These are phyloP conservation scores for Ips typographus DNA, from an alignment of 1,140 invertebrate genomes.

Conservation along the genomic window DNA sequence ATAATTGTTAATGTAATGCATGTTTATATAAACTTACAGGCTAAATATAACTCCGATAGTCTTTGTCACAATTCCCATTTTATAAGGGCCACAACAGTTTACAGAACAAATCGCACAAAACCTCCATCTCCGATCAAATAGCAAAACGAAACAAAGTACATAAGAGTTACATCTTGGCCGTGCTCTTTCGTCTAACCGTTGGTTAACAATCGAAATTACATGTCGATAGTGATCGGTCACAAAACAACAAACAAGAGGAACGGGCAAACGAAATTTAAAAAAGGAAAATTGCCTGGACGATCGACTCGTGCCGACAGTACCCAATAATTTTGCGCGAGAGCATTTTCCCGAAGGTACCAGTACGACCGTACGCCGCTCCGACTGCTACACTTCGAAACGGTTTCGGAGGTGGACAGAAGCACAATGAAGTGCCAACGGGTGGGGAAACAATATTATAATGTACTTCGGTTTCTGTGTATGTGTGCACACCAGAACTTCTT, in stretches of 20 bases:
- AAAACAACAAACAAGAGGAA: not conserved
- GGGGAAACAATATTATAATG: constrained; percentile 21
- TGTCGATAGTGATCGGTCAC: not conserved
- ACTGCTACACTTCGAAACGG: constrained; percentile 19
- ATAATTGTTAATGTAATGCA: too few relatives aligned
- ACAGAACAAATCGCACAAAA: constrained; percentile 21
- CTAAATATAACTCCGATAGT: constrained; percentile 71
- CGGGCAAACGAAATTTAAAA: not conserved
- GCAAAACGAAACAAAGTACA: not conserved
- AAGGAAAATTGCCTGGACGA: constrained; percentile 7
- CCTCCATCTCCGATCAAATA: constrained; percentile 9
- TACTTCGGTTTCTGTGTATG: not conserved
- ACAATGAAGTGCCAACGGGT: constrained; percentile 27
- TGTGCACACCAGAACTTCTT: not conserved
- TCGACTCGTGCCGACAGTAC: constrained; percentile 15
- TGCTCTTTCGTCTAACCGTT: not conserved
- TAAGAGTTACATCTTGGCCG: constrained; percentile 4
- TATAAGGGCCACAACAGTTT: constrained; percentile 34
- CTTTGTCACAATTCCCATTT: constrained; percentile 70
- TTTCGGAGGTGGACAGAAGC: constrained; percentile 30
- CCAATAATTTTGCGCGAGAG: constrained; percentile 16
- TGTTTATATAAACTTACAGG: constrained; percentile 59
- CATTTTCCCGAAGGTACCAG: constrained; percentile 15
- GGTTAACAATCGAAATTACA: not conserved
- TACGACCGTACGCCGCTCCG: constrained; percentile 1